These are phyloP conservation scores for Aphrophora alni DNA, from an alignment of 2,888 invertebrate genomes.

Conservation along the genomic window DNA sequence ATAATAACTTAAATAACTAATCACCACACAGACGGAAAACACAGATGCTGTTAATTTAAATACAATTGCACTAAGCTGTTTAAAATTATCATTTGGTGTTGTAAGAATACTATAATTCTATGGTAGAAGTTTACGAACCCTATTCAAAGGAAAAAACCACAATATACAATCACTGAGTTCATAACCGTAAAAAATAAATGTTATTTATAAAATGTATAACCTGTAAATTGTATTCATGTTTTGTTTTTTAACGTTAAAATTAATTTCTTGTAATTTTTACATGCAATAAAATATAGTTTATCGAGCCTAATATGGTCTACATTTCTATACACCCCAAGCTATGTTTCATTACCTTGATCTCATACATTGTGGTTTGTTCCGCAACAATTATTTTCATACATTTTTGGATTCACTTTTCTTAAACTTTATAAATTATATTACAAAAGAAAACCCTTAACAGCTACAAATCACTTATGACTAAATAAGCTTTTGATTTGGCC, in stretches of 20 bases:
- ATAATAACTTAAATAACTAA: background rate
- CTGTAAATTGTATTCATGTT: no score
- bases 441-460: background rate
- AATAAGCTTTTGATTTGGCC: conserved; percentile 30
- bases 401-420: background rate
- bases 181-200: no score
- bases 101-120: background rate
- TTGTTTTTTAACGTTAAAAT: no score
- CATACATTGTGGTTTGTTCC: background rate
- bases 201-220: no score
- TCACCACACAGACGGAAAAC: background rate
- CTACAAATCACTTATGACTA: background rate
- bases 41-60: background rate
- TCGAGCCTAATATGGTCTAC: no score
- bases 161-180: background rate
- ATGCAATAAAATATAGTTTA: no score
- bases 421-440: background rate
- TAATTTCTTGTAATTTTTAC: no score
- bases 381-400: background rate
- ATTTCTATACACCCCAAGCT: background rate
- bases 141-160: background rate
- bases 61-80: background rate
- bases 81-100: conserved; percentile 6
- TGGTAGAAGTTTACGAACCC: background rate
- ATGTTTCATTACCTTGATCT: background rate